Evolutionary conservation across 2,797 vertebrate genomes (phyloP), one percentile per base, ranked within the genome.

Genomic region (Hybognathus amarus): DNA sequence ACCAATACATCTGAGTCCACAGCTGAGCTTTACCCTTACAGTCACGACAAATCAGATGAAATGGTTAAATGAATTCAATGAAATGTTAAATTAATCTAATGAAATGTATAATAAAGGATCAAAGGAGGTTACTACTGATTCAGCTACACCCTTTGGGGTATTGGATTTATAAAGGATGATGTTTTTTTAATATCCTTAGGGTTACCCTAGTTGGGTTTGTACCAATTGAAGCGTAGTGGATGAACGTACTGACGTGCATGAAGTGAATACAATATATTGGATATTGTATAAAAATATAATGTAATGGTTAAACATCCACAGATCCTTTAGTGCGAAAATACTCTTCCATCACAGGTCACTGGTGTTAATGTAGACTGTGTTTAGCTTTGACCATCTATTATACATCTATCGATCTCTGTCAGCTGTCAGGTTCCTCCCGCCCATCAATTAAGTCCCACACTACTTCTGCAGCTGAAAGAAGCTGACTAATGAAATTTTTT

Each of bases 11-110:
- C 56, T 63, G 54, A 73, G 40, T 50, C 70, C 33, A 82, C 80
- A 82, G 80, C 80, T 82, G 80, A 82, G 80, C 45, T 66, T 64
- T 27, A 27, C 17, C 24, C 70, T 64, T 17, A 27, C 56, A 74
- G 71, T 22, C 80, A 67, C 2, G 11, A 12, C 61, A 82, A 82
- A 82, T 82, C 80, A 40, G 17, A 82, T 64, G 17, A 75, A 40
- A 66, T 64, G 22, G 0, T 38, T 66, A 27, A 75, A 67, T 52
- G 0, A 47, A 66, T 64, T 22, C 1, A 18, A 76, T 27, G 5
- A 78, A 78, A 78, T 64, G 61, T 52, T 64, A 52, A 75, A 66
- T 52, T 0, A 47, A 78, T 47, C 5, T 5, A 5, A 73, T 63
- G 8, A 73, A 71, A 61, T 71, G 27, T 30, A 33, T 45, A 63